Percentiles rank a stretch among this genome's conserved stretches.
phyloP scores from a whole-genome alignment of 2,888 invertebrate species.

The Pherbina coryleti region DNA sequence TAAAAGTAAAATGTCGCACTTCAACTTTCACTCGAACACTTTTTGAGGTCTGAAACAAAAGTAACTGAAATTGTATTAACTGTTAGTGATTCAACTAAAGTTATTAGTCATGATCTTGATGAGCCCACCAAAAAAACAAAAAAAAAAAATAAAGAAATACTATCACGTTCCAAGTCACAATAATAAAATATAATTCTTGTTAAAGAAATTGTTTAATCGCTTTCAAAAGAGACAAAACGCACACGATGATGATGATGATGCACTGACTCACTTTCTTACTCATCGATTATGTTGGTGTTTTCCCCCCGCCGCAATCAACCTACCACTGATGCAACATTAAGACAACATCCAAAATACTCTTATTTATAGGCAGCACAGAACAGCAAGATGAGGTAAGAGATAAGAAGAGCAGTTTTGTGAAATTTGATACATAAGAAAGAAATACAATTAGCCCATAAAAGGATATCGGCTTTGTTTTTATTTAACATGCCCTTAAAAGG shows the following conservation, averaged over 20 bases:
- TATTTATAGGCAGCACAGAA: background rate
- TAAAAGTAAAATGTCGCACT: too few relatives aligned
- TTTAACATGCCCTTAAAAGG: background rate
- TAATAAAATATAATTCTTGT: background rate
- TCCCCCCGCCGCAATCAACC: background rate
- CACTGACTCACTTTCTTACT: constrained; percentile 1
- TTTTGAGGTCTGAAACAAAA: too few relatives aligned
- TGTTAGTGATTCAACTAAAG: too few relatives aligned
- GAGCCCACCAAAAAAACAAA: too few relatives aligned
- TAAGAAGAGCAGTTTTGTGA: background rate
- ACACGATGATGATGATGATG: too few relatives aligned
- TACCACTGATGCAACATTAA: background rate
- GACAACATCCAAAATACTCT: too few relatives aligned
- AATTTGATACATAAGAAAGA: background rate
- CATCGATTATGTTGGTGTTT: background rate
- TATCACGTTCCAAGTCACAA: background rate
- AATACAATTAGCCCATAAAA: background rate
- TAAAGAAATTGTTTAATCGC: constrained; percentile 3
- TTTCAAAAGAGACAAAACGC: background rate
- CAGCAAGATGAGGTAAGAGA: background rate
- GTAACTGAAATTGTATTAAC: too few relatives aligned
- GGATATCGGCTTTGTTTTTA: background rate
- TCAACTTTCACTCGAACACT: too few relatives aligned
- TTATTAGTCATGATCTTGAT: too few relatives aligned
- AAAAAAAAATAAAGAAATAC: too few relatives aligned